These are phyloP conservation scores for Myocastor coypus DNA, from an alignment of 2,113 vertebrate genomes.

Conservation along the genomic window DNA sequence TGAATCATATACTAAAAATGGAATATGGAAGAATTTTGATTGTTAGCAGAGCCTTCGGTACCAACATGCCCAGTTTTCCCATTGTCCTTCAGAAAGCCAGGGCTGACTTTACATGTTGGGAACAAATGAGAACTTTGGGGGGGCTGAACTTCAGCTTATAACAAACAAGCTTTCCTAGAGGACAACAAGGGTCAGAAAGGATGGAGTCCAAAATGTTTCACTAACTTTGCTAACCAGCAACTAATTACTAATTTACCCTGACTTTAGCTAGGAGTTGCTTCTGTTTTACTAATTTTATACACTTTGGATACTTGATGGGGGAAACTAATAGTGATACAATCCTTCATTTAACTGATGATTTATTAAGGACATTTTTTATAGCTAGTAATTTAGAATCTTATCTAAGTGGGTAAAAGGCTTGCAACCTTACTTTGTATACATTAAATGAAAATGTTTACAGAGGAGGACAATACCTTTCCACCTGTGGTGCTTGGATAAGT, in stretches of 20 bases:
- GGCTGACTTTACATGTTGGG: neutral
- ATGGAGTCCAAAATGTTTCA: neutral
- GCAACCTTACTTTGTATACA: neutral
- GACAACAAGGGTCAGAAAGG: neutral
- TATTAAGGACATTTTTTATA: neutral
- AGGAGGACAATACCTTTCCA: neutral
- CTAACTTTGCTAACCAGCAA: neutral
- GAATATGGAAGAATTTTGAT: neutral
- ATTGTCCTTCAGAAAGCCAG: neutral
- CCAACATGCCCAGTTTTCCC: neutral
- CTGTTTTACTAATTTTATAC: conserved; percentile 1
- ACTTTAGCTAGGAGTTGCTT: neutral
- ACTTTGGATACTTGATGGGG: neutral
- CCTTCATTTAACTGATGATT: conserved; percentile 21
- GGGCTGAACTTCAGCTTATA: neutral
- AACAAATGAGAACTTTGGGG: neutral
- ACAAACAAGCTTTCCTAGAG: neutral
- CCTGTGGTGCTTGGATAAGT: neutral
- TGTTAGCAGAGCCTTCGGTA: neutral
- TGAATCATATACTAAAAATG: neutral
- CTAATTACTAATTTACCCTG: neutral
- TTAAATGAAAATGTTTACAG: conserved; percentile 61
- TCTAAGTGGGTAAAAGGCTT: neutral
- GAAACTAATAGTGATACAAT: neutral
- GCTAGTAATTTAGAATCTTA: neutral